These are phyloP conservation scores for Drosophila meridiana DNA, from an alignment of 2,888 invertebrate species.

Conservation along the genomic window DNA sequence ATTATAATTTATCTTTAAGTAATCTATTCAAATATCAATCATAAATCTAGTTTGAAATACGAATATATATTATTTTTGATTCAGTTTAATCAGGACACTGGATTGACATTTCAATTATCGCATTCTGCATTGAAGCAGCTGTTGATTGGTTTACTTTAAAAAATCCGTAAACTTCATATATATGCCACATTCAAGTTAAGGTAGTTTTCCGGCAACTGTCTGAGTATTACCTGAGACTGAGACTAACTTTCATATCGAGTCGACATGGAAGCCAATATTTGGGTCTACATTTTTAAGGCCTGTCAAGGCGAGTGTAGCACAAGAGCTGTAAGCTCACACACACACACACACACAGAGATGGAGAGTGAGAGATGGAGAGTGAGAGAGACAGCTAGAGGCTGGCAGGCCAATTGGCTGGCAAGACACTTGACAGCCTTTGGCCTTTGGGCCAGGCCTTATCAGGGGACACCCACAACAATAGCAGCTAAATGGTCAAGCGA, in stretches of 20 bases:
- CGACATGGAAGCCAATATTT: constrained; percentile 22
- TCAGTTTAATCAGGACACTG: background rate
- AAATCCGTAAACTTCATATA: too few species aligned
- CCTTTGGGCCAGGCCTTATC: constrained; percentile 77
- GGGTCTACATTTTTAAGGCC: constrained; percentile 28
- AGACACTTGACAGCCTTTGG: constrained; percentile 78
- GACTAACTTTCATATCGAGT: constrained; percentile 42
- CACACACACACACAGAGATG: constrained; percentile 1
- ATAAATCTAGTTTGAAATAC: background rate
- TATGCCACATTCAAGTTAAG: background rate
- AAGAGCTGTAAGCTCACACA: constrained; percentile 37
- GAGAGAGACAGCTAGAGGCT: constrained; percentile 15
- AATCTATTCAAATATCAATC: background rate
- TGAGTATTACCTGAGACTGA: constrained; percentile 2
- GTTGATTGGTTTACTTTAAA: background rate
- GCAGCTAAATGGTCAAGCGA: constrained; percentile 64
- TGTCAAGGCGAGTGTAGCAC: constrained; percentile 37
- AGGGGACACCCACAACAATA: constrained; percentile 70
- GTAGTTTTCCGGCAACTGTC: constrained; percentile 28
- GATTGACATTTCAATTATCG: constrained; percentile 7
- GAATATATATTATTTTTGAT: background rate
- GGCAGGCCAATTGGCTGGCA: constrained; percentile 40
- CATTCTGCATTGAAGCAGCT: background rate
- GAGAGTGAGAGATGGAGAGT: background rate
- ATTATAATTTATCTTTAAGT: background rate